Evolutionary conservation across 2,113 vertebrate species (phyloP).

Genomic region (Paratilapia polleni): DNA sequence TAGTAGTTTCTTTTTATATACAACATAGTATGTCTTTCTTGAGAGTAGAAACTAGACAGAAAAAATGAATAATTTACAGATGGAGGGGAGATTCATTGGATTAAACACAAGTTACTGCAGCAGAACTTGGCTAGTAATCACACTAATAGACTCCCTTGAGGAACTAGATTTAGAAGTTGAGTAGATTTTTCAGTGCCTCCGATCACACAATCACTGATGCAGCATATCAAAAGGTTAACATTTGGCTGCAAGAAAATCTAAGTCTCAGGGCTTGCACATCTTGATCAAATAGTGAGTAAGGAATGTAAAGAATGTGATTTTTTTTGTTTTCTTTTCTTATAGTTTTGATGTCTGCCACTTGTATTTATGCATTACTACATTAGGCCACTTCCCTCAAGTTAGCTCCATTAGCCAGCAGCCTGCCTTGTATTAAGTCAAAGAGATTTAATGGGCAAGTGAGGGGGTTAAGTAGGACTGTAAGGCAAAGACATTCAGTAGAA

Average conservation of each 20-base stretch:
- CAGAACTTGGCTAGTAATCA: too few relatives aligned
- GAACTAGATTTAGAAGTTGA: too few relatives aligned
- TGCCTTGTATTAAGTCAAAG: constrained; percentile 22
- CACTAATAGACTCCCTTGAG: too few relatives aligned
- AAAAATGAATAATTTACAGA: constrained; percentile 30
- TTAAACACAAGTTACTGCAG: constrained; percentile 16
- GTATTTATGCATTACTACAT: constrained; percentile 19
- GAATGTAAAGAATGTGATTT: background rate
- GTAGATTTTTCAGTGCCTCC: too few relatives aligned
- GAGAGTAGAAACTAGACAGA: background rate
- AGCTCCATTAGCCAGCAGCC: constrained; percentile 46
- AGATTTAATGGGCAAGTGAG: constrained; percentile 33
- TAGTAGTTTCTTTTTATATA: too few relatives aligned
- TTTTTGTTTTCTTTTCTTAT: background rate
- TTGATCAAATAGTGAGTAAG: background rate
- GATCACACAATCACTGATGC: too few relatives aligned
- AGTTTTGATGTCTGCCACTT: background rate
- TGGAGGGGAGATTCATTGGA: background rate
- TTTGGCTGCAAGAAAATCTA: background rate
- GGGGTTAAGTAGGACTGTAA: constrained; percentile 24
- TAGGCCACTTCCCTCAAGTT: constrained; percentile 28
- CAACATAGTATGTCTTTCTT: background rate
- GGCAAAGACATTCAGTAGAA: constrained; percentile 1
- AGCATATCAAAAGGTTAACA: too few relatives aligned
- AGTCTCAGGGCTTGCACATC: background rate